These are phyloP conservation scores for Mola mola DNA, from an alignment of 2,113 vertebrate genomes.

Conservation along the genomic window DNA sequence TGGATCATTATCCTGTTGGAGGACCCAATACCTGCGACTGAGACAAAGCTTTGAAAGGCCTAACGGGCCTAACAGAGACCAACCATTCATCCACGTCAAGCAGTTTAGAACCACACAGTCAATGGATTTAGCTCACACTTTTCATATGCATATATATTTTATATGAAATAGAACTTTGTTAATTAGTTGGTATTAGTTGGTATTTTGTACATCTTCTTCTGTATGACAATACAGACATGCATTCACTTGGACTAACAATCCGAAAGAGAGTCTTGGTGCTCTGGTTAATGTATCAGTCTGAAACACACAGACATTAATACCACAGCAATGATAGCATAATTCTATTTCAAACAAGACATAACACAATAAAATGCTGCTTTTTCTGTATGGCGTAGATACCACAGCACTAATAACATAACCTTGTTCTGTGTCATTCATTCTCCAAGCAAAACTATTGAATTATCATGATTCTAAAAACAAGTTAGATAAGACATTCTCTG, in stretches of 20 bases:
- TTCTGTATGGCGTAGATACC: conserved; percentile 76
- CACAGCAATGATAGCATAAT: conserved; percentile 72
- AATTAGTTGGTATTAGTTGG: no score
- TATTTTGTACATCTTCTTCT: conserved; percentile 12
- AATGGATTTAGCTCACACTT: no score
- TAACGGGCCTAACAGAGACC: no score
- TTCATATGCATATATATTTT: no score
- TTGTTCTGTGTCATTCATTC: conserved; percentile 73
- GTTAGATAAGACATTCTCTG: conserved; percentile 69
- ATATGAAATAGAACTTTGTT: no score
- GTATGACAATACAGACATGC: conserved; percentile 47
- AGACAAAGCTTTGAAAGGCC: no score
- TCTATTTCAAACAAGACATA: conserved; percentile 71
- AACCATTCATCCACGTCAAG: background rate
- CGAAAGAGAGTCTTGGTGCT: conserved; percentile 62
- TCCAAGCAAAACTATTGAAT: conserved; percentile 72
- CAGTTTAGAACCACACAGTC: no score
- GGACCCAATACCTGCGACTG: no score
- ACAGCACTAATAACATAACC: conserved; percentile 73
- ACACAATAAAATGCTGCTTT: conserved; percentile 74
- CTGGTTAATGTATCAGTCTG: conserved; percentile 72
- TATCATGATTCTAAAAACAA: conserved; percentile 71
- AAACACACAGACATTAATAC: conserved; percentile 75
- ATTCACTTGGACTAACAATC: conserved; percentile 62
- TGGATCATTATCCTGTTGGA: no score